Conservation (phyloP, 2,888 invertebrate genomes). For the Onchidella celtica region DNA sequence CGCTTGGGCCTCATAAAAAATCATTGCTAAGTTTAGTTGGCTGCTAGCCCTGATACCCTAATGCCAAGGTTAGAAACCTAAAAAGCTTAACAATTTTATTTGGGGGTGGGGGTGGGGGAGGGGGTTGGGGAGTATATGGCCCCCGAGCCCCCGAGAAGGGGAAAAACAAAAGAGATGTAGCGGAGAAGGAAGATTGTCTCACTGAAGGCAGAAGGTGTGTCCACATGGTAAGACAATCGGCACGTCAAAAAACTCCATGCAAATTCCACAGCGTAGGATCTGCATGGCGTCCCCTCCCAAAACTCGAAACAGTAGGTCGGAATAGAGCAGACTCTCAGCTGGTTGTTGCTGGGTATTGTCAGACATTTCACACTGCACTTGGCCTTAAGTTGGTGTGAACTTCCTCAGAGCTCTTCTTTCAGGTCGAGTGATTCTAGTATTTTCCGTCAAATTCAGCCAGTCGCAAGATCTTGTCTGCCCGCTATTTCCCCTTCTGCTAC, state of each 20-base stretch:
- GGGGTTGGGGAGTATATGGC: too few relatives aligned
- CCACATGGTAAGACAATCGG: slow-evolving; percentile 56
- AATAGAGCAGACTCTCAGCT: slow-evolving; percentile 48
- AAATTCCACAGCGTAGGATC: slow-evolving; percentile 52
- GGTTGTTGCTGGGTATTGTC: slow-evolving; percentile 29
- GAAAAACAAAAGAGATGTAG: too few relatives aligned
- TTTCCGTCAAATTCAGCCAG: slow-evolving; percentile 21
- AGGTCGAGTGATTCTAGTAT: slow-evolving; percentile 32
- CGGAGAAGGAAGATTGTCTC: too few relatives aligned
- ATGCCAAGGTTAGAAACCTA: not conserved
- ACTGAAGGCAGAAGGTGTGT: slow-evolving; percentile 57
- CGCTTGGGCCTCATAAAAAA: too few relatives aligned
- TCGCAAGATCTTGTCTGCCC: slow-evolving; percentile 26
- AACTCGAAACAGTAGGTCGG: slow-evolving; percentile 47
- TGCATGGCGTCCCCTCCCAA: slow-evolving; percentile 54
- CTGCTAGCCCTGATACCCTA: too few relatives aligned
- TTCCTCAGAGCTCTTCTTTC: slow-evolving; percentile 14
- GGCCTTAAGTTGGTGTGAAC: not conserved
- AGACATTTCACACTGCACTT: slow-evolving; percentile 35
- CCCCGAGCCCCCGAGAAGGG: too few relatives aligned
- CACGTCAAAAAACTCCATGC: slow-evolving; percentile 55
- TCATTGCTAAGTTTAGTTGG: too few relatives aligned
- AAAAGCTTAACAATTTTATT: not conserved
- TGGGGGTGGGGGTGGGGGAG: too few relatives aligned
- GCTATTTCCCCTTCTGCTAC: slow-evolving; percentile 27